These are phyloP conservation scores for Papilio helenus DNA, from an alignment of 1,140 invertebrate species.

Conservation along the genomic window DNA sequence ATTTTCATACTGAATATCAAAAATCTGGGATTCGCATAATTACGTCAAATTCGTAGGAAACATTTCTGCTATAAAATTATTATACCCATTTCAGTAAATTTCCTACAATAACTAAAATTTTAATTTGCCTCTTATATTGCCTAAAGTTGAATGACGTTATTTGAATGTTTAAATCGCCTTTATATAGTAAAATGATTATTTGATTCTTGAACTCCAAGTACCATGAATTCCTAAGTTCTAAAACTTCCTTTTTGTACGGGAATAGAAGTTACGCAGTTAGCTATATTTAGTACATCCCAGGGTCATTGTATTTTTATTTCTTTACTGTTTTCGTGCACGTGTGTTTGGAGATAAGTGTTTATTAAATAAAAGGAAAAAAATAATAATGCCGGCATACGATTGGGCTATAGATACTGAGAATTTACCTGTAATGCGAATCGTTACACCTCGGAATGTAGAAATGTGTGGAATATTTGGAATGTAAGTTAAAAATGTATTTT, in stretches of 20 bases:
- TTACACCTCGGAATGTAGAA: slow-evolving; percentile 67
- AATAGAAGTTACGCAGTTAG: slow-evolving; percentile 41
- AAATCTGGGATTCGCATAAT: no score
- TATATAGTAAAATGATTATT: slow-evolving; percentile 11
- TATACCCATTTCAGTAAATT: not conserved
- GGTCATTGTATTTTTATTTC: slow-evolving; percentile 45
- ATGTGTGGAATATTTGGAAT: slow-evolving; percentile 73
- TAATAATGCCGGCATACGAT: slow-evolving; percentile 61
- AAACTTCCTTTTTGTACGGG: not conserved
- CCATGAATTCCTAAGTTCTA: not conserved
- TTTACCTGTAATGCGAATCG: slow-evolving; percentile 74
- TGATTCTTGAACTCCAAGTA: not conserved
- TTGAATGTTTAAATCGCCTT: not conserved
- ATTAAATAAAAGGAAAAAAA: slow-evolving; percentile 1
- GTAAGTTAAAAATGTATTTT: slow-evolving; percentile 56
- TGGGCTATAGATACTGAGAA: slow-evolving; percentile 72
- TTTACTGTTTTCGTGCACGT: slow-evolving; percentile 24
- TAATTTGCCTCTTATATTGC: not conserved
- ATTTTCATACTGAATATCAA: no score
- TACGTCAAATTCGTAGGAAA: not conserved
- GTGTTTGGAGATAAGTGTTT: slow-evolving; percentile 6
- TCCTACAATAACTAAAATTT: not conserved
- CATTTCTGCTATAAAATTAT: not conserved
- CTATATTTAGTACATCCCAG: slow-evolving; percentile 58
- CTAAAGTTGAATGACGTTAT: not conserved